These are phyloP conservation scores for Oxyruncus cristatus DNA, from an alignment of 2,113 vertebrate genomes.

Conservation along the genomic window DNA sequence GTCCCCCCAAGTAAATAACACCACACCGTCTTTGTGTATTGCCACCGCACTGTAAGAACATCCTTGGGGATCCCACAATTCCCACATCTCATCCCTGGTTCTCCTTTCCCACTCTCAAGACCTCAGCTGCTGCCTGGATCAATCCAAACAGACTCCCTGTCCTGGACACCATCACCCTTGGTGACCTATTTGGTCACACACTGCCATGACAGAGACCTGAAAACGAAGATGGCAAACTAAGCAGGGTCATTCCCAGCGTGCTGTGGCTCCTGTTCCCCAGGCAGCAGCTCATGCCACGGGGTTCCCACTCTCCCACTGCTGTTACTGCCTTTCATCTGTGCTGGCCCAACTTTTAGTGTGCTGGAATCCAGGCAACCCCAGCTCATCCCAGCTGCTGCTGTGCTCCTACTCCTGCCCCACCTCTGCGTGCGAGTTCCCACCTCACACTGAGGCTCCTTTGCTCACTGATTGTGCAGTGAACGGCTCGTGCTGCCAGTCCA, in stretches of 20 bases:
- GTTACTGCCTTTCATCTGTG: not conserved
- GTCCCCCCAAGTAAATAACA: not conserved
- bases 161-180: not conserved
- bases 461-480: fast-evolving
- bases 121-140: not conserved
- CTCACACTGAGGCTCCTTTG: not conserved
- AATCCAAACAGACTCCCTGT: not conserved
- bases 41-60: not conserved
- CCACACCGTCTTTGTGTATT: not conserved
- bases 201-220: not conserved
- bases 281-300: not conserved
- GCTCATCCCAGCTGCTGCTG: not conserved
- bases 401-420: fast-evolving
- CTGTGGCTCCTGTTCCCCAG: fast-evolving
- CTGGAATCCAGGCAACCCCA: fast-evolving
- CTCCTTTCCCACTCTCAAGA: not conserved
- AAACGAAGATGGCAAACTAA: not conserved
- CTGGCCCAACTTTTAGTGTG: fast-evolving
- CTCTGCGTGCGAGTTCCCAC: not conserved
- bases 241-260: fast-evolving
- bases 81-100: fast-evolving
- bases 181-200: not conserved
- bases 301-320: not conserved
- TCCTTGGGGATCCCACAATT: fast-evolving
- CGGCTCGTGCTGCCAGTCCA: fast-evolving